These are phyloP conservation scores for Virgularia gustaviana DNA, from an alignment of 92 coral and sea anemone genomes.

Conservation along the genomic window DNA sequence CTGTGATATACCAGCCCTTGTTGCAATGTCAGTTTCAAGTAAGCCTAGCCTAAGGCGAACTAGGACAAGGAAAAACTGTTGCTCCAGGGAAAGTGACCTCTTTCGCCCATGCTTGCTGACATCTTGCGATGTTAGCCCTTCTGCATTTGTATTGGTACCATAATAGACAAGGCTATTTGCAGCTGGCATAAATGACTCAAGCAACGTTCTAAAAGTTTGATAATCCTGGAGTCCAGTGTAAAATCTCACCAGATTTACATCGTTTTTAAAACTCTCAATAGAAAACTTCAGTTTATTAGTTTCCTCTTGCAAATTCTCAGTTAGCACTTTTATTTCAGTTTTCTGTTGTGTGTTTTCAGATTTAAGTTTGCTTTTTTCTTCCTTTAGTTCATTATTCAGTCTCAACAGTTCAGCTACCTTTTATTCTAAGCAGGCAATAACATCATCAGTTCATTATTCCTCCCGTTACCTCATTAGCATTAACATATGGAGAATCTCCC, in stretches of 20 bases:
- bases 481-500: too few relatives aligned
- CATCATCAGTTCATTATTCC: too few relatives aligned
- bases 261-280: too few relatives aligned
- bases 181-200: constrained; percentile 51
- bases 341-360: too few relatives aligned
- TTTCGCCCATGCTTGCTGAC: constrained; percentile 53
- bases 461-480: too few relatives aligned
- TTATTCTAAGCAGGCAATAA: too few relatives aligned
- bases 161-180: constrained; percentile 55
- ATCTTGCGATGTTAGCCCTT: constrained; percentile 27
- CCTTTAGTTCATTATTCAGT: too few relatives aligned
- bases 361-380: too few relatives aligned
- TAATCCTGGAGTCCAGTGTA: constrained; percentile 58
- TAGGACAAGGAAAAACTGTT: constrained; percentile 57
- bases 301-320: too few relatives aligned
- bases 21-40: constrained; percentile 57
- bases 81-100: constrained; percentile 53
- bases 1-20: constrained; percentile 54
- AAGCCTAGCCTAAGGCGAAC: constrained; percentile 57
- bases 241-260: constrained; percentile 54
- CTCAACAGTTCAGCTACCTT: too few relatives aligned
- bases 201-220: constrained; percentile 45
- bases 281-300: too few relatives aligned
- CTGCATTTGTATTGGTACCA: constrained; percentile 45
- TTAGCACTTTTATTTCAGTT: too few relatives aligned